These are phyloP conservation scores for Aphaenogaster ashmeadi DNA, from an alignment of 1,140 invertebrate genomes.

Conservation along the genomic window DNA sequence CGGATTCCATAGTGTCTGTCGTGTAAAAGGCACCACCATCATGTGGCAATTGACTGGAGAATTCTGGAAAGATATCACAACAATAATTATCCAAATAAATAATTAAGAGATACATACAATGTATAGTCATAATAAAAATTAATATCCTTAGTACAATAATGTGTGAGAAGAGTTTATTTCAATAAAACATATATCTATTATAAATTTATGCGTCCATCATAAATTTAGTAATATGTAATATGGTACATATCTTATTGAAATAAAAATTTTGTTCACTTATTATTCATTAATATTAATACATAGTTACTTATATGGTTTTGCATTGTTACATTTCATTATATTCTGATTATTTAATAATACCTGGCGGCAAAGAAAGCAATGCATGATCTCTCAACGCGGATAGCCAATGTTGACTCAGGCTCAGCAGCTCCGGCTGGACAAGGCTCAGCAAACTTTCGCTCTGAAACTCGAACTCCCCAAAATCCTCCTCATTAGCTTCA, in stretches of 20 bases:
- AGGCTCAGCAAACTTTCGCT: constrained; percentile 95
- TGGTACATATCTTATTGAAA: background rate
- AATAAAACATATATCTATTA: background rate
- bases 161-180: background rate
- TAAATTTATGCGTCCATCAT: background rate
- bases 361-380: constrained; percentile 95
- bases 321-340: constrained; percentile 4
- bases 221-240: constrained; percentile 32
- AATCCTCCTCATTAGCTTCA: constrained; percentile 89
- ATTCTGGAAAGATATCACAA: constrained; percentile 89
- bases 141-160: constrained; percentile 3
- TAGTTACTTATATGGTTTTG: background rate
- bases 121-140: constrained; percentile 14
- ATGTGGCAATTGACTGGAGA: constrained; percentile 96
- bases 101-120: background rate
- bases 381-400: constrained; percentile 98
- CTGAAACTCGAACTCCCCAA: constrained; percentile 91
- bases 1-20: constrained; percentile 97
- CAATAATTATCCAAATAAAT: background rate
- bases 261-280: background rate
- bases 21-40: constrained; percentile 99
- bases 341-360: constrained; percentile 84
- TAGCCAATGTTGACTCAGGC: constrained; percentile 97
- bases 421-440: constrained; percentile 97
- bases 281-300: background rate